A percentile compares a stretch with the other conserved stretches of the same genome.
Evolutionary conservation across 2,797 vertebrate genomes (phyloP).

Genomic region (Carapus acus): DNA sequence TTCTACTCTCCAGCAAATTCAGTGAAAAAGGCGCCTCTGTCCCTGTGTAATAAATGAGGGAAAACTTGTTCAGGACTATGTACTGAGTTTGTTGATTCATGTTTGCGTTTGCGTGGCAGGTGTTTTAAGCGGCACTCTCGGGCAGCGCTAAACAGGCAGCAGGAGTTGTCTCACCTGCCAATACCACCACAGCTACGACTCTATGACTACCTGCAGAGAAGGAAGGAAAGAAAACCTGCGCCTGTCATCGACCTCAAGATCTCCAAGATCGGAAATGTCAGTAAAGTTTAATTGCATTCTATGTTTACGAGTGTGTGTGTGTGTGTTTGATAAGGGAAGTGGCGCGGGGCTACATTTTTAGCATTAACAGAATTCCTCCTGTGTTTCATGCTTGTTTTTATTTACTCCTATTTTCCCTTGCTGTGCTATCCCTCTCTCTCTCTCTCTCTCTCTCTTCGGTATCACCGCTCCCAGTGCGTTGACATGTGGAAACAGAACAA

Average conservation of each 20-base stretch:
- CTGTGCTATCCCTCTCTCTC: conserved; percentile 21
- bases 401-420: conserved; percentile 7
- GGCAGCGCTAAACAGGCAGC: conserved; percentile 90
- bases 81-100: too few relatives aligned
- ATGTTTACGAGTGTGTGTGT: too few relatives aligned
- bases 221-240: conserved; percentile 87
- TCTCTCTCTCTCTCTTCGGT: conserved; percentile 3
- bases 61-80: neutral
- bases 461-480: conserved; percentile 77
- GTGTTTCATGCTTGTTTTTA: neutral
- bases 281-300: conserved; percentile 19
- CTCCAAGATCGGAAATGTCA: conserved; percentile 95
- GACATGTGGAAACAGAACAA: conserved; percentile 97
- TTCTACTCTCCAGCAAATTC: neutral
- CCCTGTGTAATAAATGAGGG: neutral
- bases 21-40: conserved; percentile 1
- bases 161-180: conserved; percentile 85
- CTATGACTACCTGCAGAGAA: conserved; percentile 92
- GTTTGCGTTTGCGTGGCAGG: conserved; percentile 55
- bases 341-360: too few relatives aligned
- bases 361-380: neutral
- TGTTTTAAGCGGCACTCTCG: conserved; percentile 93
- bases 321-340: neutral
- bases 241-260: conserved; percentile 94
- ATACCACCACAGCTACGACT: conserved; percentile 88